These are phyloP conservation scores for Chionoecetes opilio DNA, from an alignment of 1,140 invertebrate species.

Conservation along the genomic window DNA sequence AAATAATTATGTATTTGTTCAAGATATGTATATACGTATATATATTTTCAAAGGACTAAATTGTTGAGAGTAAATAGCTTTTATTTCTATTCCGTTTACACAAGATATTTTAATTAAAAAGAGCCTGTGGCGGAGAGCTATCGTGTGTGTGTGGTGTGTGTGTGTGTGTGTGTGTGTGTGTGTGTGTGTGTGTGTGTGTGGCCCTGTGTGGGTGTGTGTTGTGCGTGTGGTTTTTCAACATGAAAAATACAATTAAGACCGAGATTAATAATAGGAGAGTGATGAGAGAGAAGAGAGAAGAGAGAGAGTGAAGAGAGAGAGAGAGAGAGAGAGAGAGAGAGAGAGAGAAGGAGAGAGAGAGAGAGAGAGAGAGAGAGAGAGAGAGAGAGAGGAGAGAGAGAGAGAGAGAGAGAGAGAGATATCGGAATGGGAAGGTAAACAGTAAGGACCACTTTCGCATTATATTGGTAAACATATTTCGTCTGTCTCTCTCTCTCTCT, in stretches of 20 bases:
- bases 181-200: neutral
- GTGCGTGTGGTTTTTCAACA: neutral
- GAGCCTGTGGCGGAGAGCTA: constrained; percentile 3
- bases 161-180: constrained; percentile 18
- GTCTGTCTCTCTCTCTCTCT: constrained; percentile 7
- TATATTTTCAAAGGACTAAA: constrained; percentile 10
- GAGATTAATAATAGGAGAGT: neutral
- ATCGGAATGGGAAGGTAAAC: neutral
- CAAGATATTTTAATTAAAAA: constrained; percentile 32
- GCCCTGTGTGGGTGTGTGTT: no score
- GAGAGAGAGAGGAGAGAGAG: constrained; percentile 16
- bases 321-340: neutral
- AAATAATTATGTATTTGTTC: no score
- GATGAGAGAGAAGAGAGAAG: neutral
- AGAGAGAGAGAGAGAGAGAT: constrained; percentile 14
- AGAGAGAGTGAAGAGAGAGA: neutral
- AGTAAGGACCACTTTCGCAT: neutral
- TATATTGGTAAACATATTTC: neutral
- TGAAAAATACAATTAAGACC: neutral
- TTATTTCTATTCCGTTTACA: constrained; percentile 30
- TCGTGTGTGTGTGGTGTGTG: constrained; percentile 16
- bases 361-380: constrained; percentile 20
- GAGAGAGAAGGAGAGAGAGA: constrained; percentile 12
- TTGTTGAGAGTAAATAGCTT: neutral
- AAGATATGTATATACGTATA: neutral